Base-by-base conservation (phyloP, 64 coral and sea anemone species). In the Platygyra sinensis region DNA sequence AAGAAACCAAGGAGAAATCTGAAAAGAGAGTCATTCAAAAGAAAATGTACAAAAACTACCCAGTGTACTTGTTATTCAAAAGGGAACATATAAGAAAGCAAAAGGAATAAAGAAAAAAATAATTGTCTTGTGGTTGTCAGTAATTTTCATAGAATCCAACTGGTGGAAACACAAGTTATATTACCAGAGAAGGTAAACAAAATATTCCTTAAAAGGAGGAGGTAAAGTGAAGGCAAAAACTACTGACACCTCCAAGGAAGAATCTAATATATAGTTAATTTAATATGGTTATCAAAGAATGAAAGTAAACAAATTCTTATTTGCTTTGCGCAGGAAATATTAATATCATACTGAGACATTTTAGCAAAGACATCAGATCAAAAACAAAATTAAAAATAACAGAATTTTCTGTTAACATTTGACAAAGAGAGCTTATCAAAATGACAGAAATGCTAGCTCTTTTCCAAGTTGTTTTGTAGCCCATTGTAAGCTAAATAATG, bases 81-180 rank as follows among this genome's bases (percentile, higher is more conserved):
- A 52, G 33, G 39, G 13, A 85, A 71, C 14, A 15, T 27, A 28
- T 22, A 79, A 72, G 30, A 46, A 30, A 38, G 28, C 14, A 63
- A 67, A 67, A 24, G 18, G 27, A 61, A 62, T 30, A 62, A 31
- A 61, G 20, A 50, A 80, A 31, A 1, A 12, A 13, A 28, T 28
- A 31, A 22, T 62, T 24, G 31, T 32, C 8, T 46, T 9, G 27
- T 42, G 16, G 31, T 49, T 62, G 33, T 84, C 81, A 85, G 13
- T 25, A 50, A 72, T 25, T 10, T 72, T 85, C 62, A 85, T 12
- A 28, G 38, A 85, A 60, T 19, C 51, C 81, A 85, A 85, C 81
- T 72, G 81, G 81, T 85, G 81, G 39, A 52, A 50, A 36, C 42
- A 69, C 36, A 83, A 69, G 24, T 22, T 24, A 28, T 69, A 38